Base-by-base conservation (phyloP, 2,113 vertebrate genomes). In the Peromyscus californicus region DNA sequence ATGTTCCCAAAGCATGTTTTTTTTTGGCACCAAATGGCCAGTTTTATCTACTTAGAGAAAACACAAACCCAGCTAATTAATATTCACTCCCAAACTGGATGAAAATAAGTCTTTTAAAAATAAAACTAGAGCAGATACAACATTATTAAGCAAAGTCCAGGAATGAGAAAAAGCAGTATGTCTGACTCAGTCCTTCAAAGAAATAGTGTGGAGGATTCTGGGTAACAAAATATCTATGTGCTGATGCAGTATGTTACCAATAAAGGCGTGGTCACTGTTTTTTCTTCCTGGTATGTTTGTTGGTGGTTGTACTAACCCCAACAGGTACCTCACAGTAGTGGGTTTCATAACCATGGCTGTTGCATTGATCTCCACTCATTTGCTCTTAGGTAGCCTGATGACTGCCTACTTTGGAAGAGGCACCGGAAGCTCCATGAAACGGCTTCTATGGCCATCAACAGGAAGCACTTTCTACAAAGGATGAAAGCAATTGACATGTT, bases 171-270 rank as follows among this genome's bases (percentile, higher is more conserved):
- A 87, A 63, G 42, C 19, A 96, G 70, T 86, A 31, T 65, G 15
- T 65, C 17, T 94, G 87, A 69, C 5, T 89, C 45, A 90, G 74
- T 67, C 33, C 42, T 89, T 74, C n/a, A 88, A 97, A 93, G 29
- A 39, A 90, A 39, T 13, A 95, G 22, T 29, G 59, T 39, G 76
- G 76, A 93, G 80, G 85, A 42, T 90, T 95, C 79, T 87, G 70
- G 90, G 93, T 84, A 88, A 90, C 94, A 90, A 84, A 92, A 90
- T 91, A 75, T 29, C 54, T 67, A n/a, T 69, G 42, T 93, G 42
- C 21, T 85, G 63, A 89, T 95, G 31, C 74, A 76, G 61, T 92
- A 6, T 63, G 82, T 78, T 86, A 45, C 67, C 92, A 89, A 51
- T 45, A 85, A 94, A 96, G 12, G 11, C 31, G 69, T 54, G 2